These are phyloP conservation scores for Hypotaenidia okinawae DNA, from an alignment of 2,797 vertebrate genomes.

Conservation along the genomic window DNA sequence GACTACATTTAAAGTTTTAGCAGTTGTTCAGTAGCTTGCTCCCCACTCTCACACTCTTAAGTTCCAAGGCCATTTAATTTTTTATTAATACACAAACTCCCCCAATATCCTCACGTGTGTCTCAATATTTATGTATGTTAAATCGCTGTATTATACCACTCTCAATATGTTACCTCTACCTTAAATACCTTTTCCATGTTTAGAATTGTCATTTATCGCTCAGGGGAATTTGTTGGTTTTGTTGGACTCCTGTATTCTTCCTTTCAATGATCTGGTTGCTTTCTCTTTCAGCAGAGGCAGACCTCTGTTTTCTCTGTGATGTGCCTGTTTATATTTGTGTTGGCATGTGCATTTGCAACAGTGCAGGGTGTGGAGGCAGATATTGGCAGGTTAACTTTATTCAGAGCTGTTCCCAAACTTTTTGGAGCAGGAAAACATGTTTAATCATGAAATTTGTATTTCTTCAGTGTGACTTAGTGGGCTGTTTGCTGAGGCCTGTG, in stretches of 20 bases:
- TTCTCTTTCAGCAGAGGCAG: neutral
- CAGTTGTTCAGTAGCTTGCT: conserved; percentile 14
- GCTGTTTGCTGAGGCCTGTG: neutral
- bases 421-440: neutral
- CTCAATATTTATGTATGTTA: neutral
- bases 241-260: neutral
- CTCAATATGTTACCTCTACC: neutral
- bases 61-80: conserved; percentile 12
- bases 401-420: neutral
- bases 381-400: neutral
- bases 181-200: neutral
- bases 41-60: neutral
- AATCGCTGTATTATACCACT: neutral
- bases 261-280: neutral
- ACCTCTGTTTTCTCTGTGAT: neutral
- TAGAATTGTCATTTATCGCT: neutral
- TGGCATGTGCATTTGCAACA: neutral
- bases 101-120: neutral
- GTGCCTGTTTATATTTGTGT: neutral
- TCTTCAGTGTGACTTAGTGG: neutral
- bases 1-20: conserved; percentile 39
- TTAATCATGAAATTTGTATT: neutral
- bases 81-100: neutral
- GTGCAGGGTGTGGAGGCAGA: neutral
- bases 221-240: neutral